phyloP scores from a whole-genome alignment of 2,113 vertebrate species.

The Lota lota region DNA sequence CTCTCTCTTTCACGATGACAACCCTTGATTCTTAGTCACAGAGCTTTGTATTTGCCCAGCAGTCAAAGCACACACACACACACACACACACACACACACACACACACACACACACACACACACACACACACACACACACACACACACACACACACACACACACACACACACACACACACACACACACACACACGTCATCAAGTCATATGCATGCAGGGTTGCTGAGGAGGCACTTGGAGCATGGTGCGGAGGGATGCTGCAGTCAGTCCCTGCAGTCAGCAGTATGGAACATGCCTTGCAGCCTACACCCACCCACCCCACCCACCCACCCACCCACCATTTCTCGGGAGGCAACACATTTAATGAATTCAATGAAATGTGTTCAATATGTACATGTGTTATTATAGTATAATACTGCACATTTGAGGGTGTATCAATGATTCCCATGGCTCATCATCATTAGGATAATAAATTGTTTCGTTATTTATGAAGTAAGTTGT shows the following conservation, averaged over 20 bases:
- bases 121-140: background rate
- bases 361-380: too few relatives aligned
- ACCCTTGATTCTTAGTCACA: too few relatives aligned
- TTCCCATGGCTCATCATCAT: too few relatives aligned
- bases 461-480: too few relatives aligned
- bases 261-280: conserved; percentile 61
- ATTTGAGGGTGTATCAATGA: too few relatives aligned
- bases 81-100: too few relatives aligned
- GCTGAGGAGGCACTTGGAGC: conserved; percentile 42
- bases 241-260: conserved; percentile 41
- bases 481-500: too few relatives aligned
- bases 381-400: too few relatives aligned
- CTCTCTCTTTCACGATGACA: too few relatives aligned
- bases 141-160: conserved; percentile 6
- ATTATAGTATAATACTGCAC: too few relatives aligned
- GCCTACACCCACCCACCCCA: background rate
- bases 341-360: too few relatives aligned
- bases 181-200: conserved; percentile 13
- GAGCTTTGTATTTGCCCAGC: too few relatives aligned
- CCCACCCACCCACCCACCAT: background rate
- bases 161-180: conserved; percentile 8
- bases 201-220: conserved; percentile 6
- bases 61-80: background rate
- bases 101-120: background rate
- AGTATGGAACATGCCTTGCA: conserved; percentile 18